Percentiles rank a stretch among this genome's conserved stretches.
Evolutionary conservation across 2,888 invertebrate genomes (phyloP).

Genomic region (Perizoma affinitatum): DNA sequence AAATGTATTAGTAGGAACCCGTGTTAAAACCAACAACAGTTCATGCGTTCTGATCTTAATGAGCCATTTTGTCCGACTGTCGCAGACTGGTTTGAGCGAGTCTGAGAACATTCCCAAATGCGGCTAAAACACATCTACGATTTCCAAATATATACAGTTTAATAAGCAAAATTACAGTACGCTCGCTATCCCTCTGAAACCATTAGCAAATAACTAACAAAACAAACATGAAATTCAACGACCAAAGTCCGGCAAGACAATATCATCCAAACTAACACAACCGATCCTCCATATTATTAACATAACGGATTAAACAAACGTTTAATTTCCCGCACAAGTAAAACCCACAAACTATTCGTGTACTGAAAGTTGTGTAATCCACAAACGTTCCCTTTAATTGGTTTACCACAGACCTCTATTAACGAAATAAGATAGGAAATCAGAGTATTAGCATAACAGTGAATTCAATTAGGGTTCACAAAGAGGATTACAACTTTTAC

Average conservation of each 20-base stretch:
- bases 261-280: constrained; percentile 44
- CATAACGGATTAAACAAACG: constrained; percentile 57
- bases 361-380: constrained; percentile 79
- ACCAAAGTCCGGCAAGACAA: constrained; percentile 24
- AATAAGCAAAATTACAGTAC: constrained; percentile 5
- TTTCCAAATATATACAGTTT: too few relatives aligned
- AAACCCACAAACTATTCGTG: constrained; percentile 70
- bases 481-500: constrained; percentile 84
- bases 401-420: constrained; percentile 83
- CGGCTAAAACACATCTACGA: too few relatives aligned
- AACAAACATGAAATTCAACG: constrained; percentile 18
- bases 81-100: too few relatives aligned
- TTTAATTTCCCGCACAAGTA: constrained; percentile 63
- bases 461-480: constrained; percentile 83
- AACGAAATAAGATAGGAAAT: constrained; percentile 84
- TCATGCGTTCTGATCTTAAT: too few relatives aligned
- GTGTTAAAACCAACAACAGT: too few relatives aligned
- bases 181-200: background rate
- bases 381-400: constrained; percentile 81
- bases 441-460: constrained; percentile 84
- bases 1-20: too few relatives aligned
- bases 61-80: too few relatives aligned
- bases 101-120: too few relatives aligned
- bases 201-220: constrained; percentile 6
- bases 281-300: constrained; percentile 48